Conservation (phyloP, 2,888 invertebrate genomes). For the Agrotis clavis region DNA sequence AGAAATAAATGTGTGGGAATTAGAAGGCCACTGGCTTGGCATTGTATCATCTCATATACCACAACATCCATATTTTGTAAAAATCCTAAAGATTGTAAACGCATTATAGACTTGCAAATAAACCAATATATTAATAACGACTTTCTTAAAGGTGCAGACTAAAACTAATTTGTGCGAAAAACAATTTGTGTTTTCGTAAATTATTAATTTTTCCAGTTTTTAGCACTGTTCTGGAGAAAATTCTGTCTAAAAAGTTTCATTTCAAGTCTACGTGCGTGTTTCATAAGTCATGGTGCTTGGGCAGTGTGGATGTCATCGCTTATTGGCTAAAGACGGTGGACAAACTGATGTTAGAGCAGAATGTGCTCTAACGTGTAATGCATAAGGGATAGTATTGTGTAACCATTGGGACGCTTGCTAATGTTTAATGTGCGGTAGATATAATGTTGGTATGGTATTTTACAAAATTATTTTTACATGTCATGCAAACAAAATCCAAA, state of each 20-base stretch:
- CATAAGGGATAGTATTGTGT: conserved; percentile 64
- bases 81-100: not conserved
- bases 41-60: not conserved
- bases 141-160: too few relatives aligned
- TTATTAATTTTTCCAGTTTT: not conserved
- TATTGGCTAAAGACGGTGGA: conserved; percentile 64
- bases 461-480: conserved; percentile 20
- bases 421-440: conserved; percentile 46
- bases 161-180: too few relatives aligned
- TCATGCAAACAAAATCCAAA: not conserved
- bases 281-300: conserved; percentile 73
- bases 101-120: conserved; percentile 1
- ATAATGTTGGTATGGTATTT: conserved; percentile 13
- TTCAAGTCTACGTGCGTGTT: conserved; percentile 32
- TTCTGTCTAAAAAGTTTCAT: not conserved
- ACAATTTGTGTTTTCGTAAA: too few relatives aligned
- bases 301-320: conserved; percentile 65
- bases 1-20: not conserved
- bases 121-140: not conserved
- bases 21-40: not conserved
- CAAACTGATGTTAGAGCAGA: conserved; percentile 72
- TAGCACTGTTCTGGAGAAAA: not conserved
- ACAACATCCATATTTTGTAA: not conserved
- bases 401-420: conserved; percentile 54
- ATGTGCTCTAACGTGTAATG: conserved; percentile 61